Percentiles rank a stretch among this genome's conserved stretches.
Evolutionary conservation across 2,797 vertebrate species (phyloP).

Genomic region (Danio aesculapii): DNA sequence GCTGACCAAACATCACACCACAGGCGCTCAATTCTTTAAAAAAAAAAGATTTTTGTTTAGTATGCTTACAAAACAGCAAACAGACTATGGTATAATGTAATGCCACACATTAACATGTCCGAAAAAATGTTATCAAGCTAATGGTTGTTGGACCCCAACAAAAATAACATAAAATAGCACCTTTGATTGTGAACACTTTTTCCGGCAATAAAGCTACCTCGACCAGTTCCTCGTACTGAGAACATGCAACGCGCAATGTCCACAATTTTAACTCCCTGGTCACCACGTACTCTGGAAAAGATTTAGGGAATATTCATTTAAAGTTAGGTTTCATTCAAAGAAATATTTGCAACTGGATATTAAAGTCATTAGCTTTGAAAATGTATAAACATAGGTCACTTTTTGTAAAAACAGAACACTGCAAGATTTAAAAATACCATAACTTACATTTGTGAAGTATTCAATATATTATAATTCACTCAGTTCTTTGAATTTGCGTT

Average conservation of each 20-base stretch:
- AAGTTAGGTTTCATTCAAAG: not conserved
- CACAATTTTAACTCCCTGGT: not conserved
- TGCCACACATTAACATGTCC: not conserved
- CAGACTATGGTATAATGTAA: not conserved
- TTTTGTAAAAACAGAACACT: not conserved
- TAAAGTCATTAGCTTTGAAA: conserved; percentile 1
- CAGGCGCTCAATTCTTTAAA: conserved; percentile 27
- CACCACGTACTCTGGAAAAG: conserved; percentile 3
- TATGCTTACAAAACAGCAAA: not conserved
- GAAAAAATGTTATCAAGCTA: not conserved
- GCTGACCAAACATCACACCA: conserved; percentile 29
- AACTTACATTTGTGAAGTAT: not conserved
- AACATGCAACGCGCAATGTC: not conserved
- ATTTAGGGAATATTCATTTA: not conserved
- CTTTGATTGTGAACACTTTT: not conserved
- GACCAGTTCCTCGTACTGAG: not conserved
- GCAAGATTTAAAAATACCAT: not conserved
- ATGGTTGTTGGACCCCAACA: not conserved
- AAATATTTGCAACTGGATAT: not conserved
- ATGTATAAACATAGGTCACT: not conserved
- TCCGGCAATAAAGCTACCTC: not conserved
- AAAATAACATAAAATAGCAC: not conserved
- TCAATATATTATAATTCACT: not conserved
- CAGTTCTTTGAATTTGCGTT: not conserved
- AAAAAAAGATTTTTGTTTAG: not conserved